These are phyloP conservation scores for Sesamia nonagrioides DNA, from an alignment of 1,140 invertebrate species.

Conservation along the genomic window DNA sequence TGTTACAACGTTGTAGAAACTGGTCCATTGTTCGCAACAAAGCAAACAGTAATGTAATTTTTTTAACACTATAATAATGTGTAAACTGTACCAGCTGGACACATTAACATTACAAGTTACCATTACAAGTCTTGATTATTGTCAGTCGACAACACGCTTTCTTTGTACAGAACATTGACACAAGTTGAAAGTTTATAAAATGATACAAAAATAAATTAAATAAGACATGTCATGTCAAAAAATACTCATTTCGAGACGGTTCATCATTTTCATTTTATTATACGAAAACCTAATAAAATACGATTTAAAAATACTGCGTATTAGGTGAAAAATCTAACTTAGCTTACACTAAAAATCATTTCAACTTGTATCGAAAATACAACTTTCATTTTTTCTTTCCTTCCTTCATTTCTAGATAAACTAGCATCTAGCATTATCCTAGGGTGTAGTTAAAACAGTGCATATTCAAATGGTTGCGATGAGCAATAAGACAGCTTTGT, in stretches of 20 bases:
- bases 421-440: conserved; percentile 13
- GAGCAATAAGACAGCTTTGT: neutral
- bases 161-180: neutral
- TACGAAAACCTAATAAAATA: neutral
- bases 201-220: conserved; percentile 12
- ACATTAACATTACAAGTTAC: neutral
- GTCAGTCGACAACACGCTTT: conserved; percentile 12
- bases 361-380: conserved; percentile 36
- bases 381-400: neutral
- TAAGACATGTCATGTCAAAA: neutral
- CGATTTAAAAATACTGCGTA: neutral
- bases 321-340: conserved; percentile 3
- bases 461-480: neutral
- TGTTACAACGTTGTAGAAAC: conserved; percentile 16
- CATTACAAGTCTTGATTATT: conserved; percentile 29
- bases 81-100: neutral
- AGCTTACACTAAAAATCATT: conserved; percentile 3
- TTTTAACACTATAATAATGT: neutral
- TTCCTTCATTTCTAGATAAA: conserved; percentile 2
- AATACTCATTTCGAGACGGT: neutral
- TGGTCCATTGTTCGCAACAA: no score
- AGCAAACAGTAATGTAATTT: neutral
- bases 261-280: neutral
- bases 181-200: conserved; percentile 22
- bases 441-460: conserved; percentile 27